phyloP scores from a whole-genome alignment of 2,797 vertebrate genomes.

The Hephaestus fuliginosus region DNA sequence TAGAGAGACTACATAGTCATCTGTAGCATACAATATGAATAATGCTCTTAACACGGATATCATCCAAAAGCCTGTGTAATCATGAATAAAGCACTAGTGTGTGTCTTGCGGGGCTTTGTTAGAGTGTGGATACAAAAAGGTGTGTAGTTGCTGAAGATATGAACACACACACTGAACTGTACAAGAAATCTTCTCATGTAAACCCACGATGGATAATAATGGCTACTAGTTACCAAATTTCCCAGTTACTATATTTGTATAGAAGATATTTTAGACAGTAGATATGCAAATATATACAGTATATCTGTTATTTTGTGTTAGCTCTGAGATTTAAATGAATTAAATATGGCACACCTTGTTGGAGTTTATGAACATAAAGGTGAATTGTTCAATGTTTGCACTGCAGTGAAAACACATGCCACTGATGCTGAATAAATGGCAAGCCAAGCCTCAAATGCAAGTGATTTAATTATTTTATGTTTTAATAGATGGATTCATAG shows the following conservation, averaged over 20 bases:
- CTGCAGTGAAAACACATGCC: background rate
- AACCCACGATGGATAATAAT: background rate
- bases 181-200: background rate
- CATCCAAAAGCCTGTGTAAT: slow-evolving; percentile 48
- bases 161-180: background rate
- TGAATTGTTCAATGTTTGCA: slow-evolving; percentile 8
- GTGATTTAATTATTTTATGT: background rate
- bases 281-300: background rate
- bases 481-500: background rate
- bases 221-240: no score
- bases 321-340: background rate
- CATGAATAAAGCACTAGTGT: slow-evolving; percentile 41
- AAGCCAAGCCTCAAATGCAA: background rate
- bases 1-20: slow-evolving; percentile 29
- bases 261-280: background rate
- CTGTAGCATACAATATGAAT: slow-evolving; percentile 42
- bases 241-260: background rate
- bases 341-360: background rate
- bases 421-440: background rate
- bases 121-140: background rate
- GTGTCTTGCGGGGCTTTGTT: background rate
- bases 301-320: background rate
- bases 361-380: background rate
- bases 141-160: background rate
- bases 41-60: slow-evolving; percentile 36